These are phyloP conservation scores for Nematostella vectensis DNA, from an alignment of 92 coral and sea anemone species.

Conservation along the genomic window DNA sequence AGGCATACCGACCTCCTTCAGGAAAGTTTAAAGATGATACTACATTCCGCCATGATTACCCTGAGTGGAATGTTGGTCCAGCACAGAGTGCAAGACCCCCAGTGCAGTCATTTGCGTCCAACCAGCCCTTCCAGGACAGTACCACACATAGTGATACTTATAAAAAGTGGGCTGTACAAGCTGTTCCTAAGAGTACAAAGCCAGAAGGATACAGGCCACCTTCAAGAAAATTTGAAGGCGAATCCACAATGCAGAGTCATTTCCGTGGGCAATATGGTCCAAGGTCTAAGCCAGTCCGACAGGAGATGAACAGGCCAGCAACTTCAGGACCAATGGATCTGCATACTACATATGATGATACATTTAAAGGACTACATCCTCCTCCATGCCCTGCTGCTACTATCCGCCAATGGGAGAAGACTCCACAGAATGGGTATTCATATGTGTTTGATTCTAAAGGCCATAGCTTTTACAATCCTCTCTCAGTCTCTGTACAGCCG, in stretches of 20 bases:
- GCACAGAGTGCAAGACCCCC: constrained; percentile 92
- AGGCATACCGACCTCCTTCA: constrained; percentile 76
- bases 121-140: constrained; percentile 93
- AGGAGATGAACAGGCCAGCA: constrained; percentile 40
- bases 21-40: constrained; percentile 78
- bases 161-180: constrained; percentile 72
- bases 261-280: constrained; percentile 84
- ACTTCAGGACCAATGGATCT: constrained; percentile 73
- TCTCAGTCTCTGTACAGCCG: constrained; percentile 64
- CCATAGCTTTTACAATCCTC: constrained; percentile 72
- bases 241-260: constrained; percentile 87
- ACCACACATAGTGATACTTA: constrained; percentile 93
- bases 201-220: constrained; percentile 86
- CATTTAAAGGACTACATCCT: constrained; percentile 86
- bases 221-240: constrained; percentile 78
- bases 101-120: constrained; percentile 60
- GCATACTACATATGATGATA: constrained; percentile 83
- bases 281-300: constrained; percentile 72
- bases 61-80: constrained; percentile 73
- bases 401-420: constrained; percentile 56
- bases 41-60: constrained; percentile 89
- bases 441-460: constrained; percentile 74
- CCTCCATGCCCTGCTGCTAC: constrained; percentile 77
- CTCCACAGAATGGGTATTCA: constrained; percentile 57
- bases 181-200: constrained; percentile 48